phyloP scores from a whole-genome alignment of 2,113 vertebrate species.

The Clupea harengus region DNA sequence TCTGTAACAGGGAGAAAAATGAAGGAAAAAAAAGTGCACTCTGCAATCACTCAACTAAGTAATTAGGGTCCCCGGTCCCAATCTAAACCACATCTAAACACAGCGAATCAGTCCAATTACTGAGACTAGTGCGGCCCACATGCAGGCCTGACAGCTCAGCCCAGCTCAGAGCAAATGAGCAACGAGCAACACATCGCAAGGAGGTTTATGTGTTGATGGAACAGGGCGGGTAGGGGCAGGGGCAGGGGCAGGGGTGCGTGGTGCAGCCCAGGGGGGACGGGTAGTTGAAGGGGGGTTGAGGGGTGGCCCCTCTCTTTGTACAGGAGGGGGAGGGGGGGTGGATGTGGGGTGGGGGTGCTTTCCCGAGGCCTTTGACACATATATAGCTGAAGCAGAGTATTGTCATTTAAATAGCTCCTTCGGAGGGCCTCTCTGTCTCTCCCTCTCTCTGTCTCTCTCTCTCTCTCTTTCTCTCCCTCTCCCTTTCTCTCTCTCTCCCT shows the following conservation, averaged over 20 bases:
- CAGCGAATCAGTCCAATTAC: too few relatives aligned
- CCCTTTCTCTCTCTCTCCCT: conserved; percentile 1
- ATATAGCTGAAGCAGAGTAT: not conserved
- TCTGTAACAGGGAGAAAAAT: too few relatives aligned
- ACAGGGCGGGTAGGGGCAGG: not conserved
- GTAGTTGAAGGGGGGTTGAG: not conserved
- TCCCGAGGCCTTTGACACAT: not conserved
- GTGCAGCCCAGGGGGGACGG: not conserved
- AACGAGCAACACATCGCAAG: too few relatives aligned
- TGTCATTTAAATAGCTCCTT: conserved; percentile 13
- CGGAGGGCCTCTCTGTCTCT: conserved; percentile 41
- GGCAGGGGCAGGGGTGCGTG: not conserved
- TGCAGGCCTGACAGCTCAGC: too few relatives aligned
- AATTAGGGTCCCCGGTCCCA: too few relatives aligned
- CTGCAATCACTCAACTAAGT: too few relatives aligned
- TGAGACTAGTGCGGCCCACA: too few relatives aligned
- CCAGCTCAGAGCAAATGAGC: too few relatives aligned
- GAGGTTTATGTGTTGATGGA: too few relatives aligned
- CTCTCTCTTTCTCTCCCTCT: conserved; percentile 40
- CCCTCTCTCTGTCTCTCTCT: conserved; percentile 26
- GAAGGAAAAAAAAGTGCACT: too few relatives aligned
- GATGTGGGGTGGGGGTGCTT: not conserved
- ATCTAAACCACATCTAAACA: too few relatives aligned
- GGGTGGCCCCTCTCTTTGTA: not conserved
- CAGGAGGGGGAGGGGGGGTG: not conserved